These are phyloP conservation scores for human (Homo sapiens) DNA, from an alignment of 2,113 vertebrate species.

Conservation along the genomic window GRCh38 chr7:70225001-70225500, in stretches of 20 bases:
- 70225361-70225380: neutral
- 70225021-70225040: neutral
- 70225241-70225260: neutral
- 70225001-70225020: neutral
- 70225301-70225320: neutral
- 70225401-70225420: neutral
- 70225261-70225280: neutral
- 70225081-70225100: neutral
- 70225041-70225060: neutral
- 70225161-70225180: neutral
- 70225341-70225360: neutral
- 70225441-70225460: neutral
- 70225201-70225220: neutral
- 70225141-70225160: constrained; percentile 39
- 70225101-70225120: neutral
- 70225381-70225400: neutral
- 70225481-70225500: neutral
- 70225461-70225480: neutral
- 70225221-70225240: neutral
- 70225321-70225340: neutral
- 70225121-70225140: neutral
- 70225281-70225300: neutral
- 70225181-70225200: neutral
- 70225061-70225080: neutral
- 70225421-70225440: neutral